phyloP scores from a whole-genome alignment of 64 coral and sea anemone species.

The Porites lutea region DNA sequence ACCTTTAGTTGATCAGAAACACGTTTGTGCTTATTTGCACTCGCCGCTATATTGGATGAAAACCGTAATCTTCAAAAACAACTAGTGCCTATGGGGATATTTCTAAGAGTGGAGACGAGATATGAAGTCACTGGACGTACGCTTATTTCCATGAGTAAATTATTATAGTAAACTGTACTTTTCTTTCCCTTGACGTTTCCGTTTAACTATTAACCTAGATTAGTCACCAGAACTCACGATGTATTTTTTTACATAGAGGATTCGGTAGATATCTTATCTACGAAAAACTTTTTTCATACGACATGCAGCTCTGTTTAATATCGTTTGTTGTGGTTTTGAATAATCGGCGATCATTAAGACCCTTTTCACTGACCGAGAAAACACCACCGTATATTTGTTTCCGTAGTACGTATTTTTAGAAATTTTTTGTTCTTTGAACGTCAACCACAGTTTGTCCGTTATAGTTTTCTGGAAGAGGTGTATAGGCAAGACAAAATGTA shows the following conservation, averaged over 20 bases:
- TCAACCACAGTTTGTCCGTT: neutral
- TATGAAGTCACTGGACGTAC: no score
- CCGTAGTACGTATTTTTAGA: neutral
- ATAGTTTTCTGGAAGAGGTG: neutral
- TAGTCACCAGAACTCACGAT: neutral
- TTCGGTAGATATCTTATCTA: neutral
- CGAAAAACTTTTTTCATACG: neutral
- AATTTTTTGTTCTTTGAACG: neutral
- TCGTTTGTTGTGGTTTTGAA: constrained; percentile 27
- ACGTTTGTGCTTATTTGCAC: no score
- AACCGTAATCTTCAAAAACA: no score
- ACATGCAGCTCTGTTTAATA: neutral
- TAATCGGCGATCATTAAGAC: neutral
- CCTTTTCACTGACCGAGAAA: constrained; percentile 6
- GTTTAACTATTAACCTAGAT: no score
- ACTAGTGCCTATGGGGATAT: no score
- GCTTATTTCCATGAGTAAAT: no score
- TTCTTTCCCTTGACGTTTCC: no score
- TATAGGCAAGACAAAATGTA: no score
- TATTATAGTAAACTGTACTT: no score
- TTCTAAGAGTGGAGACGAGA: no score
- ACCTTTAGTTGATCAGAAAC: no score
- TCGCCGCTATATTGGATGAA: no score
- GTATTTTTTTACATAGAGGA: neutral
- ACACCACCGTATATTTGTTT: neutral